Percentiles rank a stretch among this genome's conserved stretches.
Conservation (phyloP, 1,140 invertebrate genomes). For the Bombus terrestris region DNA sequence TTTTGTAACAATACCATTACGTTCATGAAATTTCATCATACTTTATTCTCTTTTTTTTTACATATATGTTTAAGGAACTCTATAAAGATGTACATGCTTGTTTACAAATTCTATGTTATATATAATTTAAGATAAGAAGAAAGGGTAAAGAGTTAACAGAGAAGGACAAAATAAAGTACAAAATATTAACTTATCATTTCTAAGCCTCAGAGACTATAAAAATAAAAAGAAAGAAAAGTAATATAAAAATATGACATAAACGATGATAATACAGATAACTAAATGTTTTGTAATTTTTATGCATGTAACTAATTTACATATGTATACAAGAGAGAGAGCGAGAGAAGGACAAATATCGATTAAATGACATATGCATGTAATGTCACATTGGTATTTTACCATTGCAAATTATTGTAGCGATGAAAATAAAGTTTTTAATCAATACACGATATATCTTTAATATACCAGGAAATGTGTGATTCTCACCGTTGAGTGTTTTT, state of each 20-base stretch:
- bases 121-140: not conserved
- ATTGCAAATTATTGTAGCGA: constrained; percentile 48
- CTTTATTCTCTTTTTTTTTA: not conserved
- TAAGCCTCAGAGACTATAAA: constrained; percentile 7
- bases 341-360: constrained; percentile 22
- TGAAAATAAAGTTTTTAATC: constrained; percentile 56
- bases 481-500: not conserved
- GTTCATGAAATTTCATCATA: constrained; percentile 13
- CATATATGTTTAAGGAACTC: constrained; percentile 11
- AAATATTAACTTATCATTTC: constrained; percentile 28
- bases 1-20: constrained; percentile 6
- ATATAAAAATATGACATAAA: not conserved
- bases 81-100: not conserved
- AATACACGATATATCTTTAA: constrained; percentile 43
- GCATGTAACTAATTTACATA: not conserved
- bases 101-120: not conserved
- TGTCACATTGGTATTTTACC: constrained; percentile 37
- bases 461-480: constrained; percentile 34
- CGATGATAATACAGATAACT: not conserved
- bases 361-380: constrained; percentile 38
- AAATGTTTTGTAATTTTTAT: constrained; percentile 46
- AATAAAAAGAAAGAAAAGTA: not conserved
- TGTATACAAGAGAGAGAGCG: constrained; percentile 18
- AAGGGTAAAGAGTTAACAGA: not conserved
- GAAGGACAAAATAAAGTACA: constrained; percentile 29